Percentiles rank a stretch among this genome's conserved stretches.
Evolutionary conservation across 35 echinoderm and acorn worm species (phyloP).

Genomic region (Ptychodera flava): DNA sequence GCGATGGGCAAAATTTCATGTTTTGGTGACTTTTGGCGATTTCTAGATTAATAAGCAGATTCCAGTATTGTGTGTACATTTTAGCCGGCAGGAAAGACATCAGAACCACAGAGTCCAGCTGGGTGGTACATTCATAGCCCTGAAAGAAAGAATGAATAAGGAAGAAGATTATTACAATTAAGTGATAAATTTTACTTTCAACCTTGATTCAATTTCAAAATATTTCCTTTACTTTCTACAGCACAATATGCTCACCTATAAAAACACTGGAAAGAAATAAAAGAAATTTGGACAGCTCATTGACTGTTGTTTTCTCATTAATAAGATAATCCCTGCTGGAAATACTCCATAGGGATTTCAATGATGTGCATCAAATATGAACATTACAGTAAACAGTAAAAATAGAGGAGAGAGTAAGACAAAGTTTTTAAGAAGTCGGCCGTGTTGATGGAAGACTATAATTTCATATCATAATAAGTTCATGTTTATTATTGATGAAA

Average conservation of each 20-base stretch:
- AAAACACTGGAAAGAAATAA: not conserved
- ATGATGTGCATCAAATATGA: too few relatives aligned
- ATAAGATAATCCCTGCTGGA: not conserved
- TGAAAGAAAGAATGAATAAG: slow-evolving; percentile 21
- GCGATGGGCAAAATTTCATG: slow-evolving; percentile 71
- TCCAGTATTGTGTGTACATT: slow-evolving; percentile 33
- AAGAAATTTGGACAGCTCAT: not conserved
- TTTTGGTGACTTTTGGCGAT: slow-evolving; percentile 34
- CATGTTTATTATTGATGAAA: not conserved
- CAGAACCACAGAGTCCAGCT: slow-evolving; percentile 51
- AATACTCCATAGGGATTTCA: too few relatives aligned
- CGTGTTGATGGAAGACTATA: too few relatives aligned
- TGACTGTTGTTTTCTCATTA: not conserved
- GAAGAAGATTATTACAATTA: not conserved
- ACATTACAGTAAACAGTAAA: too few relatives aligned
- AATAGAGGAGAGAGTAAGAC: too few relatives aligned
- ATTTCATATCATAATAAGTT: not conserved
- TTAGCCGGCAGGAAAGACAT: slow-evolving; percentile 47
- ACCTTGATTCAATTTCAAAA: not conserved
- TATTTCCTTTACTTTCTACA: not conserved
- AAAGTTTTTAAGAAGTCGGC: too few relatives aligned
- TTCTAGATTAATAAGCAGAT: slow-evolving; percentile 17
- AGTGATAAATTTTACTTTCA: not conserved
- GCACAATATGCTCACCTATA: not conserved
- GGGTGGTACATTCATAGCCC: slow-evolving; percentile 55